Conservation (phyloP, 2,888 invertebrate genomes). For the Folsomia candida region DNA sequence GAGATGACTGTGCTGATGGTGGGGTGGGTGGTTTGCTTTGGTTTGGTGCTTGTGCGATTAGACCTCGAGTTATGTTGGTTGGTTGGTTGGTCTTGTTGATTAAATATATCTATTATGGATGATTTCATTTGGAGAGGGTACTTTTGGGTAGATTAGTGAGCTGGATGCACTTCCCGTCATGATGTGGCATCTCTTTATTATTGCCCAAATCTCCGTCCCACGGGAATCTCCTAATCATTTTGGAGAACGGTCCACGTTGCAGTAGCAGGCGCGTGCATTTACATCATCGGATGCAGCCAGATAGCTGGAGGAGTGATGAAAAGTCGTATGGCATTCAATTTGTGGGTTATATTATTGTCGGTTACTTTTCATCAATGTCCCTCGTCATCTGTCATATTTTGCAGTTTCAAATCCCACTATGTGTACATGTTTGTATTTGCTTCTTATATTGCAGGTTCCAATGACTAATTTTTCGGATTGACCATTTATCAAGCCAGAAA, state of each 20-base stretch:
- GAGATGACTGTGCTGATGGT: too few species aligned
- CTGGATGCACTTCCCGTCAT: too few species aligned
- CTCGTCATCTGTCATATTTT: neutral
- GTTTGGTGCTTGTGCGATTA: too few species aligned
- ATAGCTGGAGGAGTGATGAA: slow-evolving; percentile 1
- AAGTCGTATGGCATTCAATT: slow-evolving; percentile 5
- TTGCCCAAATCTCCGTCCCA: slow-evolving; percentile 19
- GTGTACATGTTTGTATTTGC: too few species aligned
- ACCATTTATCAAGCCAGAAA: too few species aligned
- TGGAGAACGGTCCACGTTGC: neutral
- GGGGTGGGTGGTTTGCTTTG: too few species aligned
- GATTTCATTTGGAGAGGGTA: slow-evolving; percentile 21
- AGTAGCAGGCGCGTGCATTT: neutral
- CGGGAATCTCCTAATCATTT: slow-evolving; percentile 14
- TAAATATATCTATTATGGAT: slow-evolving; percentile 34
- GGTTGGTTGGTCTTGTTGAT: slow-evolving; percentile 22
- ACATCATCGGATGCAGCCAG: neutral
- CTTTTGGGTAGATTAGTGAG: too few species aligned
- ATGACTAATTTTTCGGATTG: too few species aligned
- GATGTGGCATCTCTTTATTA: slow-evolving; percentile 1
- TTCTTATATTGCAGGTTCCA: too few species aligned
- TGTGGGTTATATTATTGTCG: slow-evolving; percentile 5
- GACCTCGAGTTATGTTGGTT: neutral
- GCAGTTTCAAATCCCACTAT: neutral
- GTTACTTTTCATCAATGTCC: slow-evolving; percentile 10